phyloP scores from a whole-genome alignment of 2,888 invertebrate species.

The Thera obeliscata region DNA sequence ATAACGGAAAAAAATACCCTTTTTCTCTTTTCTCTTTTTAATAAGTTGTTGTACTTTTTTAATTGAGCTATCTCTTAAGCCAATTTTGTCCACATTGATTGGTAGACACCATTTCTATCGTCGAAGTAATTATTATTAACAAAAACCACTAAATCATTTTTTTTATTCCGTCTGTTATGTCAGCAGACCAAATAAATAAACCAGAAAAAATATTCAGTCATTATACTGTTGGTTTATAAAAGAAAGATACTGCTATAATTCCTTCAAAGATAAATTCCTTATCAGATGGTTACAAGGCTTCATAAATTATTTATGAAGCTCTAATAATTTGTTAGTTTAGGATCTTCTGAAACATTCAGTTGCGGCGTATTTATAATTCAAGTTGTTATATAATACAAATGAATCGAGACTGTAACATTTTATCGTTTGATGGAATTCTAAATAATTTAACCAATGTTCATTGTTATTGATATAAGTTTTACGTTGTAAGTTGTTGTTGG shows the following conservation, averaged over 20 bases:
- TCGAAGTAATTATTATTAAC: too few relatives aligned
- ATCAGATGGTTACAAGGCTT: slow-evolving; percentile 13
- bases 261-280: slow-evolving; percentile 16
- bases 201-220: background rate
- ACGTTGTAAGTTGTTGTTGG: too few relatives aligned
- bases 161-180: too few relatives aligned
- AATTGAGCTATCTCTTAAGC: too few relatives aligned
- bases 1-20: too few relatives aligned
- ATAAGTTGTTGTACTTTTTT: too few relatives aligned
- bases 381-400: slow-evolving; percentile 41
- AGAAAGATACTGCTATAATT: slow-evolving; percentile 1
- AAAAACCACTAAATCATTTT: too few relatives aligned
- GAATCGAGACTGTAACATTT: background rate
- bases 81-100: too few relatives aligned
- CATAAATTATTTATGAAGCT: slow-evolving; percentile 25
- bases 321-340: slow-evolving; percentile 43
- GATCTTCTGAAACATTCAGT: slow-evolving; percentile 42
- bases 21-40: too few relatives aligned
- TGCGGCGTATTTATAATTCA: slow-evolving; percentile 45
- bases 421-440: background rate
- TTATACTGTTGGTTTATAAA: background rate
- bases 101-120: too few relatives aligned
- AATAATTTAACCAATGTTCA: background rate
- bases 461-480: too few relatives aligned
- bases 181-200: background rate